These are phyloP conservation scores for Leptopilina boulardi DNA, from an alignment of 1,140 invertebrate genomes.

Conservation along the genomic window DNA sequence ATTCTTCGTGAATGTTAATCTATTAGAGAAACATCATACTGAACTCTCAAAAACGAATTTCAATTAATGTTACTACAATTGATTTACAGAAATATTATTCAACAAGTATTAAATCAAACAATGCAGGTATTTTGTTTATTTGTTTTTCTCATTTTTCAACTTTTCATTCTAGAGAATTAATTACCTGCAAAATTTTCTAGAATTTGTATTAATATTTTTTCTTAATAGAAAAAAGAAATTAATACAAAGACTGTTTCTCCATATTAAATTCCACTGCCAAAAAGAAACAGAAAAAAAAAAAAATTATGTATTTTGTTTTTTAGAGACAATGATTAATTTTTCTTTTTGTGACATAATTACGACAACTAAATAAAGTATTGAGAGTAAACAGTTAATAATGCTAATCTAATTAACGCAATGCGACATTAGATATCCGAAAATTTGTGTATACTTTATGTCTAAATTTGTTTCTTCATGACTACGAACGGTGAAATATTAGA, in stretches of 20 bases:
- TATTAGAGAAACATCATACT: constrained; percentile 42
- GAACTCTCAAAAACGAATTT: neutral
- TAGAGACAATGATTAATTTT: neutral
- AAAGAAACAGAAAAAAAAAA: neutral
- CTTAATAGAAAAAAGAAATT: neutral
- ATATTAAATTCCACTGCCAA: constrained; percentile 24
- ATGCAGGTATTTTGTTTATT: constrained; percentile 1
- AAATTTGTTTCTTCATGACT: neutral
- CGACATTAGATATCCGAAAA: neutral
- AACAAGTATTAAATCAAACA: constrained; percentile 3
- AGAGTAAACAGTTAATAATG: neutral
- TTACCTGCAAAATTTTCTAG: neutral
- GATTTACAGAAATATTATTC: constrained; percentile 11
- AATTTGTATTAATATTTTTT: neutral
- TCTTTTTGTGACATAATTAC: neutral
- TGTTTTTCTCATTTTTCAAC: neutral
- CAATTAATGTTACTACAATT: neutral
- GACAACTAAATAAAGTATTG: neutral
- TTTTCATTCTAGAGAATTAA: neutral
- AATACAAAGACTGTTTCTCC: neutral
- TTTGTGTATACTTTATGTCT: neutral
- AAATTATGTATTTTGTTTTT: neutral
- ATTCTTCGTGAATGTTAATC: constrained; percentile 61
- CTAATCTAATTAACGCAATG: neutral
- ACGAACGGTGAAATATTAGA: constrained; percentile 23